A percentile compares a stretch with the other conserved stretches of the same genome.
phyloP scores from a whole-genome alignment of 2,113 vertebrate genomes.

The Melanerpes formicivorus region DNA sequence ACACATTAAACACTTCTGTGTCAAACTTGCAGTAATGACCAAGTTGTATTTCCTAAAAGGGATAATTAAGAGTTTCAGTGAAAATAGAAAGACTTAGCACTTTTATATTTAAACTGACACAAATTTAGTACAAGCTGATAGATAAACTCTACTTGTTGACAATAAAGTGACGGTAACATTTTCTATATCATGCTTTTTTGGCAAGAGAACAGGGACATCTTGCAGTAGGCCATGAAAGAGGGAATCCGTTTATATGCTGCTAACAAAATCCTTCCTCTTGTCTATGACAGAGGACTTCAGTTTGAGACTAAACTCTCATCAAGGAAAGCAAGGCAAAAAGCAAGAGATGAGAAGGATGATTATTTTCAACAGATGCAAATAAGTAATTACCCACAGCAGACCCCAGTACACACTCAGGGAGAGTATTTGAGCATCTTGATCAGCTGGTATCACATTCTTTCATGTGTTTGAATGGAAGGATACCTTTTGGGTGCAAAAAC shows the following conservation, averaged over 20 bases:
- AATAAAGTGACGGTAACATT: constrained; percentile 1
- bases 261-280: constrained; percentile 1
- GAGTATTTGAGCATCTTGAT: neutral
- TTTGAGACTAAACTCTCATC: constrained; percentile 1
- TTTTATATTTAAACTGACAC: constrained; percentile 17
- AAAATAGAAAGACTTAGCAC: neutral
- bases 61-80: neutral
- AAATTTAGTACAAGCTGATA: constrained; percentile 1
- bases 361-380: neutral
- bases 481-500: neutral
- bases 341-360: neutral
- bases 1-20: neutral
- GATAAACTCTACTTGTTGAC: constrained; percentile 24
- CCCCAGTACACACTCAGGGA: neutral
- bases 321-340: constrained; percentile 5
- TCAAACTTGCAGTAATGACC: constrained; percentile 1
- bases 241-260: neutral
- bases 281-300: neutral
- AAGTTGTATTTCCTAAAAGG: constrained; percentile 7
- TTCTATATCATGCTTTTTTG: neutral
- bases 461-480: neutral
- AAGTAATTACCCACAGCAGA: neutral
- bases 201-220: neutral
- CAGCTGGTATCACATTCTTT: neutral
- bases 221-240: neutral